Conservation (phyloP, 2,888 invertebrate genomes). For the Anticlea derivata region DNA sequence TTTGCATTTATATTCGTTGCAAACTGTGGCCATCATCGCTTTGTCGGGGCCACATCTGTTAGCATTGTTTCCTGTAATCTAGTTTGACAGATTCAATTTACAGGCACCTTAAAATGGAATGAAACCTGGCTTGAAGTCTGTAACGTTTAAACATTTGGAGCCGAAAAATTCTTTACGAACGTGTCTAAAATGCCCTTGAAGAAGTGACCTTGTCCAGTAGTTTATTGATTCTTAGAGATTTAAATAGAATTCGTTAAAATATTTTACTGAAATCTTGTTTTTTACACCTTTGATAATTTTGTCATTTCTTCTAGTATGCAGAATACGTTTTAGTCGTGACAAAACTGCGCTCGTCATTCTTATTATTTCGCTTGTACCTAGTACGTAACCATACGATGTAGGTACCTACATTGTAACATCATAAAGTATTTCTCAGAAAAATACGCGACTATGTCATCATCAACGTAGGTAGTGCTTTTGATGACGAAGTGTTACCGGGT, state of each 20-base stretch:
- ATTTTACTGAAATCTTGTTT: too few relatives aligned
- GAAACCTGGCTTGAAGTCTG: too few relatives aligned
- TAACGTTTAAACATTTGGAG: too few relatives aligned
- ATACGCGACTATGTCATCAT: not conserved
- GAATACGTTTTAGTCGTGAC: too few relatives aligned
- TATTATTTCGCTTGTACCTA: too few relatives aligned
- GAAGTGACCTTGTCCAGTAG: slow-evolving; percentile 3
- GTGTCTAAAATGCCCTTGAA: not conserved
- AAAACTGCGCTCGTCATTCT: too few relatives aligned
- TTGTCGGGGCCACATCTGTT: slow-evolving; percentile 18
- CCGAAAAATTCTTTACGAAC: too few relatives aligned
- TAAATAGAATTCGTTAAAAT: slow-evolving; percentile 12
- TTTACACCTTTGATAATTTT: too few relatives aligned
- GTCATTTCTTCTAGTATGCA: too few relatives aligned
- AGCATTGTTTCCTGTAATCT: slow-evolving; percentile 12
- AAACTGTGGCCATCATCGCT: slow-evolving; percentile 4
- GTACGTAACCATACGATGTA: too few relatives aligned
- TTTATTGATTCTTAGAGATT: slow-evolving; percentile 4
- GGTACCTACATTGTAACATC: not conserved
- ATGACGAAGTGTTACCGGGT: too few relatives aligned
- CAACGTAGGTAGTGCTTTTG: not conserved
- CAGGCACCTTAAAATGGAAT: not conserved
- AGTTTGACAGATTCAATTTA: slow-evolving; percentile 11
- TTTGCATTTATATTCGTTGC: slow-evolving; percentile 4
- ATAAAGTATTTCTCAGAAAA: not conserved